Conservation (phyloP, 2,113 vertebrate species). For the Labeo catla region DNA sequence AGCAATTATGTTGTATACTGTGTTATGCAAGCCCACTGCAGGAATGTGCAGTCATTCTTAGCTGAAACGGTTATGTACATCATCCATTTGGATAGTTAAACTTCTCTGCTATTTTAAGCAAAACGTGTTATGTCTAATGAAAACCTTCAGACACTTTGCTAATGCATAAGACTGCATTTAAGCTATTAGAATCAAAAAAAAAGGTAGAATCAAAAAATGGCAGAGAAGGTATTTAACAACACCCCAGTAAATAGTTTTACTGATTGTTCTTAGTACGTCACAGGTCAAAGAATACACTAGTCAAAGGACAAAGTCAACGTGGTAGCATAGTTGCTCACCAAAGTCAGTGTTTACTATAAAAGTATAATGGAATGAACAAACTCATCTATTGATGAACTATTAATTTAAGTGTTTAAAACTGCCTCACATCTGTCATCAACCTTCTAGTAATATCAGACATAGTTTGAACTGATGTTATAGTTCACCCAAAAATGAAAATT, state of each 20-base stretch:
- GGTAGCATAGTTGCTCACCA: not conserved
- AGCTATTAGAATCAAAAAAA: not conserved
- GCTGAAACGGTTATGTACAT: not conserved
- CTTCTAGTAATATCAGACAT: not conserved
- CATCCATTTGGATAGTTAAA: not conserved
- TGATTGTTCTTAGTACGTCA: not conserved
- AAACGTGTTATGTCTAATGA: not conserved
- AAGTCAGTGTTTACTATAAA: not conserved
- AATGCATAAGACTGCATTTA: not conserved
- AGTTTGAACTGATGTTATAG: not conserved
- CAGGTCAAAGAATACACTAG: not conserved
- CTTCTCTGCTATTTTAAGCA: not conserved
- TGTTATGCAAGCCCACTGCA: conserved; percentile 4
- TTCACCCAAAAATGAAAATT: no score
- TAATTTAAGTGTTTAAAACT: not conserved
- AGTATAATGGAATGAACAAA: not conserved
- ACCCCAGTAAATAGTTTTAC: not conserved
- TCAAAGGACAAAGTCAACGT: not conserved
- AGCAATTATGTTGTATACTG: not conserved
- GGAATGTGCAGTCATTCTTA: conserved; percentile 8
- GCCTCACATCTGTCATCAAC: not conserved
- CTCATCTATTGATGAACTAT: not conserved
- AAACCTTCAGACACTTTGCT: not conserved
- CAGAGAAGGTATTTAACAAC: not conserved
- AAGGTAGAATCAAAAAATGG: not conserved